Evolutionary conservation across 2,113 vertebrate species (phyloP), one percentile per base, ranked within the genome.

Genomic region (Heteronetta atricapilla): DNA sequence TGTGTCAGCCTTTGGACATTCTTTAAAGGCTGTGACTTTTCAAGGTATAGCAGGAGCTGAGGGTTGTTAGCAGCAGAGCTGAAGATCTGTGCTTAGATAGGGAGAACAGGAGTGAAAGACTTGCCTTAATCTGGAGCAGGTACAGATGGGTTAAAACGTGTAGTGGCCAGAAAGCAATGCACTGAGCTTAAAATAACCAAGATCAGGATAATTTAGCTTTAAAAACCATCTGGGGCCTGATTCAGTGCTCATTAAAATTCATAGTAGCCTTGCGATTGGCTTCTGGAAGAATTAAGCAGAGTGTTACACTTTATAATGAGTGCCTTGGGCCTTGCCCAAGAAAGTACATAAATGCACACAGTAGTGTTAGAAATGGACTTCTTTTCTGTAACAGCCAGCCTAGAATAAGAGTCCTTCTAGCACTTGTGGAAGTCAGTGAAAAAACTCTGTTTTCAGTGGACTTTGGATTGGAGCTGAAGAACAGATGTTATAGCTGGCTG

Each of bases 131-230:
- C 33, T 44, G 18, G 59, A 38, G 72, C 21, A 53, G 90, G 67
- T 79, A 50, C 26, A 80, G 70, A 80, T 15, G 88, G 55, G 88
- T 96, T 96, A 95, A 95, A 22, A 17, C 8, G 4, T 38, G 26
- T 64, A 82, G 67, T 90, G 85, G 67, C 92, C 88, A 86, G 82
- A 93, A 96, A 85, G 85, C 86, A 73, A 74, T 82, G 59, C 52
- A 69, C 10, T 29, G 66, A 79, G 74, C 89, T 94, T 86, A 94
- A 95, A 97, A 95, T 95, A 97, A 89, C 67, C 62, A 82, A 93
- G 90, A 95, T 93, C 62, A 46, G 82, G 94, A 85, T 92, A 87
- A 95, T 92, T 93, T 97, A 63, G 77, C 89, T 95, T 89, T 84
- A 92, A 90, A 86, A 94, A 92, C 70, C 91, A 96, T 91, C 95